Evolutionary conservation across 2,888 invertebrate species (phyloP).

Genomic region (Autographa gamma): DNA sequence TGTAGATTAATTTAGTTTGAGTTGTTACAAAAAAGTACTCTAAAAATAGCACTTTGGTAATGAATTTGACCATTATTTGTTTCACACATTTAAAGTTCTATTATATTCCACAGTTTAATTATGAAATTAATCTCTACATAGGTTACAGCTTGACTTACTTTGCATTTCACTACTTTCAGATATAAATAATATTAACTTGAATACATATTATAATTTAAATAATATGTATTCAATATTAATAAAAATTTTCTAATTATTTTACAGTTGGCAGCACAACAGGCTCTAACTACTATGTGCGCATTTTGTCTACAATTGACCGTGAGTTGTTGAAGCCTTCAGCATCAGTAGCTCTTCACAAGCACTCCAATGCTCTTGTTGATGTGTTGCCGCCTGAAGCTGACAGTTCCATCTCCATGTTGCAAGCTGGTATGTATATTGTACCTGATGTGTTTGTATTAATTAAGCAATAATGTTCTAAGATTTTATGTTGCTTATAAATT

Average conservation of each 20-base stretch:
- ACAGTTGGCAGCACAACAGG: constrained; percentile 99
- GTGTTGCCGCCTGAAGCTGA: constrained; percentile 99
- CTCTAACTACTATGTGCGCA: constrained; percentile 99
- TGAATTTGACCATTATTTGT: too few relatives aligned
- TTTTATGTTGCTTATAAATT: too few relatives aligned
- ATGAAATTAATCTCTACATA: too few relatives aligned
- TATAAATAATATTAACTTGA: too few relatives aligned
- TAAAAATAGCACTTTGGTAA: too few relatives aligned
- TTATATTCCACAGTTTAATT: too few relatives aligned
- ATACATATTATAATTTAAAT: too few relatives aligned
- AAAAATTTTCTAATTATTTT: constrained; percentile 37
- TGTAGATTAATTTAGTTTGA: neutral
- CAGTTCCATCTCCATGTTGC: constrained; percentile 99
- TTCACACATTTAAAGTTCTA: too few relatives aligned
- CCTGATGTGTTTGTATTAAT: neutral
- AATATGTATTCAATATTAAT: neutral
- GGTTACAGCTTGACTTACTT: too few relatives aligned
- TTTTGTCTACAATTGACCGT: constrained; percentile 98
- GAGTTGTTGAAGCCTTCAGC: constrained; percentile 99
- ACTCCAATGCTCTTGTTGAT: constrained; percentile 99
- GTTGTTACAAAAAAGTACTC: too few relatives aligned
- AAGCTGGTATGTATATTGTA: constrained; percentile 90
- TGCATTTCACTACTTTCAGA: too few relatives aligned
- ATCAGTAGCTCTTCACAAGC: constrained; percentile 99
- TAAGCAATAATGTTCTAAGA: too few relatives aligned